Conservation (phyloP, 2,888 invertebrate species). For the Ceramica pisi region DNA sequence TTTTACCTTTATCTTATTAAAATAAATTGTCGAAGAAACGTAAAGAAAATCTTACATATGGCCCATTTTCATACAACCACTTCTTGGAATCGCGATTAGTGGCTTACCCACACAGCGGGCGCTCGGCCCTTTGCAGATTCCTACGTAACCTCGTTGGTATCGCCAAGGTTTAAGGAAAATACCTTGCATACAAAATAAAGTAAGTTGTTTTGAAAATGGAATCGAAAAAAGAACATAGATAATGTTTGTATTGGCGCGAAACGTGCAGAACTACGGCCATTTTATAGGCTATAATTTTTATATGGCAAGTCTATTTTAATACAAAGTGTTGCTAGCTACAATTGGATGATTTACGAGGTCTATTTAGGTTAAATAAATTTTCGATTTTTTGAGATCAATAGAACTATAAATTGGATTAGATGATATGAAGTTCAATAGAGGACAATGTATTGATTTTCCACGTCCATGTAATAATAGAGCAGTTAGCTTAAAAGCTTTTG, state of each 20-base stretch:
- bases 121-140: background rate
- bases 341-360: conserved; percentile 20
- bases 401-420: conserved; percentile 28
- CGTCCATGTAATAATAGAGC: background rate
- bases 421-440: conserved; percentile 17
- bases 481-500: conserved; percentile 2
- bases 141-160: background rate
- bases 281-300: conserved; percentile 40
- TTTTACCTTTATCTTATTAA: background rate
- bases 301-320: conserved; percentile 25
- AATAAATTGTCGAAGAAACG: background rate
- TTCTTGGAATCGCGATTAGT: background rate
- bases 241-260: conserved; percentile 38
- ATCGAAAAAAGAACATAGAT: conserved; percentile 7
- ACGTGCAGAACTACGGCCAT: conserved; percentile 1
- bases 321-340: conserved; percentile 20
- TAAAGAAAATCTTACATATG: background rate
- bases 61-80: conserved; percentile 2
- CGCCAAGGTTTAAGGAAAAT: conserved; percentile 24
- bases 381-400: conserved; percentile 36
- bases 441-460: conserved; percentile 22
- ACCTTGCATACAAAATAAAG: conserved; percentile 27
- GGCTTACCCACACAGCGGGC: background rate
- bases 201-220: conserved; percentile 44
- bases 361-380: conserved; percentile 40